A percentile compares a stretch with the other conserved stretches of the same genome.
phyloP scores from a whole-genome alignment of 2,797 vertebrate genomes.

The Pachyuromys duprasi region DNA sequence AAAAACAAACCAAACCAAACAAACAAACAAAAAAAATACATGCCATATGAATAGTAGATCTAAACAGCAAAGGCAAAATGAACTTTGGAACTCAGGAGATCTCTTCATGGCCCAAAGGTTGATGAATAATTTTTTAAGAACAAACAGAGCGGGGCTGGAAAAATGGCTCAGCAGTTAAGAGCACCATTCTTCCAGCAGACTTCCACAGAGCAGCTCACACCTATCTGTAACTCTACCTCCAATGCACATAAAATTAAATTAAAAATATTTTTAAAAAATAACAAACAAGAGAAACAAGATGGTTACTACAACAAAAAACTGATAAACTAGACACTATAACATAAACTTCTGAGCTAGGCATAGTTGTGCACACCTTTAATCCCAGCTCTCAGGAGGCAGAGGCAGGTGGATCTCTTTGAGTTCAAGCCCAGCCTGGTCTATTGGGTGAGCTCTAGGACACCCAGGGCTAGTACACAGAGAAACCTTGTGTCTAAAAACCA shows the following conservation, averaged over 20 bases:
- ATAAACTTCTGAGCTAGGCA: neutral
- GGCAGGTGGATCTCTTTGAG: too few relatives aligned
- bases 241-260: too few relatives aligned
- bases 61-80: conserved; percentile 59
- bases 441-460: too few relatives aligned
- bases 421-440: too few relatives aligned
- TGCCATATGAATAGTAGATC: neutral
- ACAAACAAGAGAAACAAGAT: conserved; percentile 39
- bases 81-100: neutral
- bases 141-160: neutral
- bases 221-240: too few relatives aligned
- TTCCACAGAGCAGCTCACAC: too few relatives aligned
- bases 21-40: conserved; percentile 48
- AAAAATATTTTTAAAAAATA: neutral
- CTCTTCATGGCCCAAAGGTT: neutral
- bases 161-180: too few relatives aligned
- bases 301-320: neutral
- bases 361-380: too few relatives aligned
- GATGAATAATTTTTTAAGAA: conserved; percentile 52
- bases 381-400: too few relatives aligned
- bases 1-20: neutral
- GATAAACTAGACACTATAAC: neutral
- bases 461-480: too few relatives aligned
- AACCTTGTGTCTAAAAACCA: too few relatives aligned
- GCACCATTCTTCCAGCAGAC: too few relatives aligned